Evolutionary conservation across 2,113 vertebrate species (phyloP).

Genomic region (Cnemophilus loriae): DNA sequence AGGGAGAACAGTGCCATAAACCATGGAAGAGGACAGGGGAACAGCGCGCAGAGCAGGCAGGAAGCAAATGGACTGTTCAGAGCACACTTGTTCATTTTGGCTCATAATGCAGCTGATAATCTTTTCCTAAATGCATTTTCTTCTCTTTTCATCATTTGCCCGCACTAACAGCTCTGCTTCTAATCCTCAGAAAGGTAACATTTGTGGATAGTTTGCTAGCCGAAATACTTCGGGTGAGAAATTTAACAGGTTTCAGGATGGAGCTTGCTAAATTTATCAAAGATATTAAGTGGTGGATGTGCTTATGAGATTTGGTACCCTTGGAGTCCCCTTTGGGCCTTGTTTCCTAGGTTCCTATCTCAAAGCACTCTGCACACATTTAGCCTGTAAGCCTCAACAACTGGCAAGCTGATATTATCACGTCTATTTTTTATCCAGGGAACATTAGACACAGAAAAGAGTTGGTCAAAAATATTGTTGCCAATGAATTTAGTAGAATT

Average conservation of each 20-base stretch:
- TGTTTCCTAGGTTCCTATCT: slow-evolving; percentile 41
- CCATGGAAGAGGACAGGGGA: background rate
- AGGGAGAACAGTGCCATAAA: background rate
- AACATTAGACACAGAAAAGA: background rate
- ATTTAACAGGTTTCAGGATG: background rate
- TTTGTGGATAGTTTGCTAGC: background rate
- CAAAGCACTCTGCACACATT: slow-evolving; percentile 34
- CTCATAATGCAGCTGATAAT: background rate
- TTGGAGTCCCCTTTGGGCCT: slow-evolving; percentile 5
- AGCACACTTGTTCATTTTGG: slow-evolving; percentile 18
- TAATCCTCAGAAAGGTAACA: slow-evolving; percentile 15
- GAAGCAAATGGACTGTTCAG: slow-evolving; percentile 17
- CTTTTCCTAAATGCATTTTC: slow-evolving; percentile 20
- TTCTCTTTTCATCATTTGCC: background rate
- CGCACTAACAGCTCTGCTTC: background rate
- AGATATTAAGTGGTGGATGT: background rate
- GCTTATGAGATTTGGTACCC: background rate
- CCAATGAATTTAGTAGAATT: background rate
- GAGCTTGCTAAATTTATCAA: background rate
- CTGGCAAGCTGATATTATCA: slow-evolving; percentile 26
- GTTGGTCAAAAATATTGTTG: slow-evolving; percentile 17
- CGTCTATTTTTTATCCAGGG: slow-evolving; percentile 29
- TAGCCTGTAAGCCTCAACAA: slow-evolving; percentile 36
- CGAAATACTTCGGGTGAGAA: slow-evolving; percentile 2
- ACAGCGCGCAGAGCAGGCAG: background rate